Conservation (phyloP, 2,888 invertebrate genomes). For the Ommatoiulus sabulosus region DNA sequence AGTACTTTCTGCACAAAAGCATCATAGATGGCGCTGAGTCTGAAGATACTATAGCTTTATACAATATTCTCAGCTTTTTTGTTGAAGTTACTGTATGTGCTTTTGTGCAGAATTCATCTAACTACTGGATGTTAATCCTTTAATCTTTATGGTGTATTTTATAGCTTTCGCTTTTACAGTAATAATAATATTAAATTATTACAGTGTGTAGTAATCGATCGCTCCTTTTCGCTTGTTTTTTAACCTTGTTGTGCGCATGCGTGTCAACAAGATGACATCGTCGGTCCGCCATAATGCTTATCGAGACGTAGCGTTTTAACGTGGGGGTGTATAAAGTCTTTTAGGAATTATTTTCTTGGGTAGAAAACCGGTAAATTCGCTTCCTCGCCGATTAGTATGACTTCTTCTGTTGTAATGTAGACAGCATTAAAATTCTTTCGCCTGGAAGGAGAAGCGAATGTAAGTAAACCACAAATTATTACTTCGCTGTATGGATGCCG, state of each 20-base stretch:
- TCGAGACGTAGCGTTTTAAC: not conserved
- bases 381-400: not conserved
- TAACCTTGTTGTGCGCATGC: not conserved
- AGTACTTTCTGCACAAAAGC: no score
- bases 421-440: not conserved
- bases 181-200: no score
- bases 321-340: not conserved
- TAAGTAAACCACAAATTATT: not conserved
- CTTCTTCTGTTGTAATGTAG: not conserved
- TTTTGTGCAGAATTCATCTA: no score
- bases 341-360: not conserved
- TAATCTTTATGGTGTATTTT: no score
- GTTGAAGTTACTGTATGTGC: no score
- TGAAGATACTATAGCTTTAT: no score
- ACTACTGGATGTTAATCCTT: no score
- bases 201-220: not conserved
- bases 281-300: conserved; percentile 2
- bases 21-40: no score
- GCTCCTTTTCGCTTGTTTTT: not conserved
- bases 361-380: not conserved
- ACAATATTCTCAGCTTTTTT: no score
- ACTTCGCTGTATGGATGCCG: not conserved
- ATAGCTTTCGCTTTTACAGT: no score
- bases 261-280: not conserved
- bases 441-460: not conserved